These are phyloP conservation scores for Eulemur rubriventer DNA, from an alignment of 2,797 vertebrate genomes.

Conservation along the genomic window DNA sequence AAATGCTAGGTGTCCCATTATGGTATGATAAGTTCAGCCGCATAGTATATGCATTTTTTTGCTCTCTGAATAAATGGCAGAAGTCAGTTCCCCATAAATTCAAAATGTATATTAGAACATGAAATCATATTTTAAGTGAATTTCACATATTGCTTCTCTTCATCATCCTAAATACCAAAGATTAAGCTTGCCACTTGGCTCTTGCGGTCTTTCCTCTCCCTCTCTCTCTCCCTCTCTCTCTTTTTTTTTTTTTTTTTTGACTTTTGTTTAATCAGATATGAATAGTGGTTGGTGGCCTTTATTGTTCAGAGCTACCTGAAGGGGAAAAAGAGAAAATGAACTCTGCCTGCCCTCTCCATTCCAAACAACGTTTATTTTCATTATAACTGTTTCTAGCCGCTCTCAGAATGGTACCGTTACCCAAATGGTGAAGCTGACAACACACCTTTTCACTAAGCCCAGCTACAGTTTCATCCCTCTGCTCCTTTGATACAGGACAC, in stretches of 20 bases:
- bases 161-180: conserved; percentile 80
- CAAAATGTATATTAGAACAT: conserved; percentile 82
- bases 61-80: conserved; percentile 82
- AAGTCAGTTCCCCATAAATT: conserved; percentile 83
- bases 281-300: conserved; percentile 74
- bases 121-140: conserved; percentile 82
- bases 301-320: conserved; percentile 52
- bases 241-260: conserved; percentile 63
- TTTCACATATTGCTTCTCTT: conserved; percentile 81
- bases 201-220: conserved; percentile 22
- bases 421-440: neutral
- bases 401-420: conserved; percentile 35
- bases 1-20: conserved; percentile 82
- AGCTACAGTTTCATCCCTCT: neutral
- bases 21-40: conserved; percentile 79
- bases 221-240: neutral
- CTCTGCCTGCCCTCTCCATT: neutral
- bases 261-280: conserved; percentile 71
- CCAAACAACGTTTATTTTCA: conserved; percentile 41
- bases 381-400: neutral
- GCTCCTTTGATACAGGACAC: neutral
- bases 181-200: conserved; percentile 80
- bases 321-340: conserved; percentile 62
- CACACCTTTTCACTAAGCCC: neutral
- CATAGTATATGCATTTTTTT: conserved; percentile 80